These are phyloP conservation scores for Syrrhaptes paradoxus DNA, from an alignment of 2,113 vertebrate species.

Conservation along the genomic window DNA sequence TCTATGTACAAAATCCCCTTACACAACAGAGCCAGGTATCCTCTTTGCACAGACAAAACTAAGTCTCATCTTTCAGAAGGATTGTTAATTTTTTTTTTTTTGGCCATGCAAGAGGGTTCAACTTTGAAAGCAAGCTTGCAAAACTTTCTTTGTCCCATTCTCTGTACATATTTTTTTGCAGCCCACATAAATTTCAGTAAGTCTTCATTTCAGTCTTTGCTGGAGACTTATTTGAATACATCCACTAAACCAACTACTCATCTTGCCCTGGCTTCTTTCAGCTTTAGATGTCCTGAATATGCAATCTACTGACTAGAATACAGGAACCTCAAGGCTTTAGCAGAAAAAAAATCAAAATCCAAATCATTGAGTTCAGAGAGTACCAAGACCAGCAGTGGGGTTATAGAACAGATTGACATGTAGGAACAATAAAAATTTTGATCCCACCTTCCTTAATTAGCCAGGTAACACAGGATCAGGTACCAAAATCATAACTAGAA, in stretches of 20 bases:
- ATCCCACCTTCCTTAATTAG: not conserved
- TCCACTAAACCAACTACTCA: not conserved
- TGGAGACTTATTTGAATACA: not conserved
- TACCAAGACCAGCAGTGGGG: accelerated
- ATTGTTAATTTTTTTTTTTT: not conserved
- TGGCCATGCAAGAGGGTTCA: not conserved
- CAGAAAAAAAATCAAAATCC: not conserved
- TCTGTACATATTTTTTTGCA: not conserved
- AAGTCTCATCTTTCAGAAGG: not conserved
- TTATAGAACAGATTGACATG: not conserved
- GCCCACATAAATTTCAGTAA: not conserved
- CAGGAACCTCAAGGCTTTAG: not conserved
- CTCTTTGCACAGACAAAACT: not conserved
- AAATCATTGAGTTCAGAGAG: not conserved
- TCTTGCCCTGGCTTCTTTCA: not conserved
- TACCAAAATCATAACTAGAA: not conserved
- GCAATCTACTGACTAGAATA: not conserved
- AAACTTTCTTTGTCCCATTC: not conserved
- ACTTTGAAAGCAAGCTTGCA: not conserved
- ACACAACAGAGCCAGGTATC: no score
- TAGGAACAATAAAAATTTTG: not conserved
- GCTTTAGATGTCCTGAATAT: not conserved
- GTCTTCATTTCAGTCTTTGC: not conserved
- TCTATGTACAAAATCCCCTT: not conserved
- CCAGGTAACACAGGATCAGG: not conserved